Evolutionary conservation across 2,797 vertebrate species (phyloP).

Genomic region (Propithecus perrieri): DNA sequence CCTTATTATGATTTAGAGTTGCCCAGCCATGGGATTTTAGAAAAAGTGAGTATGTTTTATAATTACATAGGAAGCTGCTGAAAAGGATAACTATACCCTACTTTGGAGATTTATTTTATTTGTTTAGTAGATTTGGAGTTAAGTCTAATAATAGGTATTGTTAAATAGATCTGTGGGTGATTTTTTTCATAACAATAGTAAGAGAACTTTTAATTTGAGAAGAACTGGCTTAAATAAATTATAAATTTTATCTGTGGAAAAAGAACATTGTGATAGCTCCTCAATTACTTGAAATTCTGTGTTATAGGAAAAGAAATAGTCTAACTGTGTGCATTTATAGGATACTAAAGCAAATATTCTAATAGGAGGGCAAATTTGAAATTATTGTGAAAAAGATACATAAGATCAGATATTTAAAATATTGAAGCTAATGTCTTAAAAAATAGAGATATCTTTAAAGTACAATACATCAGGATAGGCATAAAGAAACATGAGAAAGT

Average conservation of each 20-base stretch:
- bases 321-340: neutral
- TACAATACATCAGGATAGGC: neutral
- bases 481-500: neutral
- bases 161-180: neutral
- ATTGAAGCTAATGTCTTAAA: neutral
- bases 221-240: neutral
- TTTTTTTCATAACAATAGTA: neutral
- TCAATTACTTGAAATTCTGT: neutral
- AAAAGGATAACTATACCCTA: neutral
- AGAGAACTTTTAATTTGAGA: neutral
- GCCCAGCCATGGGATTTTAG: neutral
- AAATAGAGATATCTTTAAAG: neutral
- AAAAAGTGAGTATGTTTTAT: neutral
- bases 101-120: neutral
- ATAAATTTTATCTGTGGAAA: neutral
- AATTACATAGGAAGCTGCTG: neutral
- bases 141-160: neutral
- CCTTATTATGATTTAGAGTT: neutral
- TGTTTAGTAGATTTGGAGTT: neutral
- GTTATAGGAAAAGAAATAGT: neutral
- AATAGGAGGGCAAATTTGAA: neutral
- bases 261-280: neutral
- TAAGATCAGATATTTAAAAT: neutral
- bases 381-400: neutral
- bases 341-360: neutral